Percentiles rank a stretch among this genome's conserved stretches.
phyloP scores from a whole-genome alignment of 2,797 vertebrate genomes.

The Dryobates pubescens region DNA sequence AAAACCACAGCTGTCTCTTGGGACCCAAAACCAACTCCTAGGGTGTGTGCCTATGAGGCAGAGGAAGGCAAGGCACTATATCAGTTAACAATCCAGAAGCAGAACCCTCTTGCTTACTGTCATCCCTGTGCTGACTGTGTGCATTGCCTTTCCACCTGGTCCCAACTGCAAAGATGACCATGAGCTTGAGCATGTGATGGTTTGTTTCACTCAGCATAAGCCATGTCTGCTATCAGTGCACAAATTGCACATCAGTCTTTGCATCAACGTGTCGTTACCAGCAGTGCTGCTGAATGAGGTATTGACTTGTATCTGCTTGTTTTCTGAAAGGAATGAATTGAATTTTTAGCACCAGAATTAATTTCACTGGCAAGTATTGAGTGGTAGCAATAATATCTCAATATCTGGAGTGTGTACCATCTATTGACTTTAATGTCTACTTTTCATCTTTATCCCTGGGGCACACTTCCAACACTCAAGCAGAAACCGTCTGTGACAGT shows the following conservation, averaged over 20 bases:
- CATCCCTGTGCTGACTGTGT: rapidly evolving
- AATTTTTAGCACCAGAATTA: neutral
- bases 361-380: neutral
- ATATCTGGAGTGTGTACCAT: neutral
- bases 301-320: neutral
- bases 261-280: neutral
- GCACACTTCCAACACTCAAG: neutral
- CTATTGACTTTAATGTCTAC: neutral
- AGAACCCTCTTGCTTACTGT: neutral
- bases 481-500: neutral
- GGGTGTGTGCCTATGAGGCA: neutral
- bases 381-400: neutral
- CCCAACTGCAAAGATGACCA: neutral
- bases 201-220: neutral
- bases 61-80: neutral
- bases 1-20: neutral
- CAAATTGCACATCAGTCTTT: neutral
- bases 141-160: neutral
- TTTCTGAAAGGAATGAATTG: neutral
- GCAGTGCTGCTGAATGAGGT: neutral
- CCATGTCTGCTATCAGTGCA: rapidly evolving
- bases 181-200: neutral
- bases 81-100: neutral
- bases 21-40: neutral
- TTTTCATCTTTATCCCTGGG: neutral